Evolutionary conservation across 1,140 invertebrate genomes (phyloP).

Genomic region (Neuroterus valhalla): DNA sequence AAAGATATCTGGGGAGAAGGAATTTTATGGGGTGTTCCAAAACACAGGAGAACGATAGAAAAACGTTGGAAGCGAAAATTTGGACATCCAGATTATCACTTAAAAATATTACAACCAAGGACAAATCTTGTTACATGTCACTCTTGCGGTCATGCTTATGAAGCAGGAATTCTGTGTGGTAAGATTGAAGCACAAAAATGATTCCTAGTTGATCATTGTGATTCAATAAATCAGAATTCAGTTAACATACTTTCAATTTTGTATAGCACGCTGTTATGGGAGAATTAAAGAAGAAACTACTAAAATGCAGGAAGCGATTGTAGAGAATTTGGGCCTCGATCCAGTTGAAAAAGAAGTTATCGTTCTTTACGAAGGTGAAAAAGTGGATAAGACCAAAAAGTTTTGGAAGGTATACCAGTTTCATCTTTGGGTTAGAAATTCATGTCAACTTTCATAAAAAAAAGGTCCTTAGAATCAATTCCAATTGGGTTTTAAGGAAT

Average conservation of each 20-base stretch:
- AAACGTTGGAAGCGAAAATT: constrained; percentile 83
- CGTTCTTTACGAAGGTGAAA: constrained; percentile 89
- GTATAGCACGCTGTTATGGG: constrained; percentile 84
- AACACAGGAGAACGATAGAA: constrained; percentile 84
- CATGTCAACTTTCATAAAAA: no score
- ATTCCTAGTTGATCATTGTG: background rate
- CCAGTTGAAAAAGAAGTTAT: constrained; percentile 89
- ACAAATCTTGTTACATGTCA: constrained; percentile 84
- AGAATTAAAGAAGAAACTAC: constrained; percentile 87
- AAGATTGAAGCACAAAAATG: constrained; percentile 67
- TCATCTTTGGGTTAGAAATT: no score
- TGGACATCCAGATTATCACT: constrained; percentile 78
- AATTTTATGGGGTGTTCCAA: constrained; percentile 89
- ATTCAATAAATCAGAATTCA: background rate
- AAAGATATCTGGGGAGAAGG: constrained; percentile 82
- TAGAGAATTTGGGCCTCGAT: constrained; percentile 80
- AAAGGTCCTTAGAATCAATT: background rate
- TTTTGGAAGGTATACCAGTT: constrained; percentile 73
- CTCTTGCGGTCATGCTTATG: constrained; percentile 88
- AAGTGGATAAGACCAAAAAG: constrained; percentile 66
- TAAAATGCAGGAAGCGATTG: constrained; percentile 84
- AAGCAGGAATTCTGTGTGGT: constrained; percentile 86
- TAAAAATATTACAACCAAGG: constrained; percentile 83
- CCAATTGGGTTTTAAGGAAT: constrained; percentile 9
- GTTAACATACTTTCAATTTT: constrained; percentile 30